phyloP scores from a whole-genome alignment of 2,888 invertebrate species.

The Netelia inedita region DNA sequence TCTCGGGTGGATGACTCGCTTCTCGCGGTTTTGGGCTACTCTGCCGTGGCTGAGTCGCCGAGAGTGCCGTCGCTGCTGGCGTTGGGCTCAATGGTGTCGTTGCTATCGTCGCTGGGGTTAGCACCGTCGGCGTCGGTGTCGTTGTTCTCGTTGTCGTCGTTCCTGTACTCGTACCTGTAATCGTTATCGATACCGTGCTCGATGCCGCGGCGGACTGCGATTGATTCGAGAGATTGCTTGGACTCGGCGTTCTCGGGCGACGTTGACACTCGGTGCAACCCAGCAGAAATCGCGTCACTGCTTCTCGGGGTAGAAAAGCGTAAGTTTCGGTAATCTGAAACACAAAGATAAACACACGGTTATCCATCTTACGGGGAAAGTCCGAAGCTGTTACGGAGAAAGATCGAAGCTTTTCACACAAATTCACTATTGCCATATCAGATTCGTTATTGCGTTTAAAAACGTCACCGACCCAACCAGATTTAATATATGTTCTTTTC shows the following conservation, averaged over 20 bases:
- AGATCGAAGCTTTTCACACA: not conserved
- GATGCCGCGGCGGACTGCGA: constrained; percentile 75
- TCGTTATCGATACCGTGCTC: constrained; percentile 70
- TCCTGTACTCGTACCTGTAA: constrained; percentile 68
- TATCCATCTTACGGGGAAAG: not conserved
- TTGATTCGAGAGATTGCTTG: constrained; percentile 84
- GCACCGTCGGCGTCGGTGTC: constrained; percentile 72
- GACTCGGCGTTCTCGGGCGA: constrained; percentile 89
- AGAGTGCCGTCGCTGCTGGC: constrained; percentile 73
- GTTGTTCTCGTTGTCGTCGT: constrained; percentile 64
- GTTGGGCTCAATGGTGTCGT: constrained; percentile 76
- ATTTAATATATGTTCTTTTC: too few relatives aligned
- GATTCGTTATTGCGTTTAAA: too few relatives aligned
- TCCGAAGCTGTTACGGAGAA: too few relatives aligned
- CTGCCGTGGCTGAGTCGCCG: constrained; percentile 71
- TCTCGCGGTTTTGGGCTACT: constrained; percentile 79
- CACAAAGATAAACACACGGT: constrained; percentile 68
- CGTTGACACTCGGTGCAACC: constrained; percentile 97
- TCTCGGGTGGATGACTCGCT: constrained; percentile 79
- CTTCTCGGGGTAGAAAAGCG: constrained; percentile 97
- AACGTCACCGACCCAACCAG: too few relatives aligned
- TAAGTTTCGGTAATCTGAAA: constrained; percentile 98
- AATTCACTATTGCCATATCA: too few relatives aligned
- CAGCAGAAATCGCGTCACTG: constrained; percentile 97
- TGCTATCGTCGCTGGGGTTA: constrained; percentile 69